A percentile compares a stretch with the other conserved stretches of the same genome.
phyloP scores from a whole-genome alignment of 2,888 invertebrate species.

The Pegoplata infirma region DNA sequence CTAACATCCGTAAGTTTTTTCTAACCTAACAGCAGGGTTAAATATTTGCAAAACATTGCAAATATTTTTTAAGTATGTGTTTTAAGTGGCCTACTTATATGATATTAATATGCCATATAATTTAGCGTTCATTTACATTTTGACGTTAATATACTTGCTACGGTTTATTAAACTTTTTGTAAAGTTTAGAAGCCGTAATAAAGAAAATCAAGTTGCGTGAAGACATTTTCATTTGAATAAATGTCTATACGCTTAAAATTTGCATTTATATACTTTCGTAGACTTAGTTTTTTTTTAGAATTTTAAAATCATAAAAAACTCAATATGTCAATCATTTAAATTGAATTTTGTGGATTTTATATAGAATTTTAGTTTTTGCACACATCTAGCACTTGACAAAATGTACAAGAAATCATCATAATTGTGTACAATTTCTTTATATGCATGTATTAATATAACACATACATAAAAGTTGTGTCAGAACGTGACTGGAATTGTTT shows the following conservation, averaged over 20 bases:
- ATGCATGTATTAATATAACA: no score
- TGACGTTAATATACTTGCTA: not conserved
- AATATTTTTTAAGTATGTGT: not conserved
- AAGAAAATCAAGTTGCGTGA: no score
- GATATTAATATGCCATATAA: constrained; percentile 37
- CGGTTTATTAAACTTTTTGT: not conserved
- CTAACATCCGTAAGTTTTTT: no score
- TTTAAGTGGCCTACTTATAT: constrained; percentile 31
- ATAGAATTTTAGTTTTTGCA: not conserved
- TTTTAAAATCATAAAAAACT: constrained; percentile 3
- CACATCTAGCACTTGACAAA: constrained; percentile 17
- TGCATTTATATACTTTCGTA: no score
- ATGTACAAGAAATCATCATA: not conserved
- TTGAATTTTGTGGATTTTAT: constrained; percentile 27
- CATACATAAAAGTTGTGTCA: constrained; percentile 33
- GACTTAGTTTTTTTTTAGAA: not conserved
- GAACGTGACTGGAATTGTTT: constrained; percentile 48
- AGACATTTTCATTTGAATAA: no score
- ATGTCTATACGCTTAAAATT: no score
- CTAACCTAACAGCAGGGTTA: no score
- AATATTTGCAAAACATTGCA: not conserved
- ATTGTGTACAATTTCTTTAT: constrained; percentile 21
- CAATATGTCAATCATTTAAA: constrained; percentile 38
- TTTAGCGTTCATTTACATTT: constrained; percentile 50
- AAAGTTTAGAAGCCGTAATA: no score